A percentile compares a stretch with the other conserved stretches of the same genome.
phyloP scores from a whole-genome alignment of 2,888 invertebrate genomes.

The Drosophila peninsularis region DNA sequence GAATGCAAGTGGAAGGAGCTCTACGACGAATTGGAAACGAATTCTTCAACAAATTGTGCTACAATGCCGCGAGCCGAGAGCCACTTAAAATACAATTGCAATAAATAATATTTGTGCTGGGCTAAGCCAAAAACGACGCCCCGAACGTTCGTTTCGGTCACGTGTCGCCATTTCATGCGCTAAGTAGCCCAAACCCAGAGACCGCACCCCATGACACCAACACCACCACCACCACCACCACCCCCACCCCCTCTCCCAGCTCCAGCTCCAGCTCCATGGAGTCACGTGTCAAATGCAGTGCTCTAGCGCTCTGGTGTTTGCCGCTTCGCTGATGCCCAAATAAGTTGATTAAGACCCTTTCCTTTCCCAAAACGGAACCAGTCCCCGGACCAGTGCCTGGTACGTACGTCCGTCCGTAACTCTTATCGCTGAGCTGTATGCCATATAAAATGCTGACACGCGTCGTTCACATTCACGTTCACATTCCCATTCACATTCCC shows the following conservation, averaged over 20 bases:
- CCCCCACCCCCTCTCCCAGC: background rate
- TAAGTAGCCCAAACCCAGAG: conserved; percentile 62
- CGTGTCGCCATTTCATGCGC: conserved; percentile 80
- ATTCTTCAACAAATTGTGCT: conserved; percentile 71
- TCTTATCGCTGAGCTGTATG: conserved; percentile 42
- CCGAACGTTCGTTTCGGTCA: conserved; percentile 58
- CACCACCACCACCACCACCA: too few relatives aligned
- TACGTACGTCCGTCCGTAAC: background rate
- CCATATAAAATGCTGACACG: conserved; percentile 83
- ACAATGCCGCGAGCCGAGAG: conserved; percentile 54
- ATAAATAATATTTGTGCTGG: conserved; percentile 81
- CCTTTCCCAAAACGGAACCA: background rate
- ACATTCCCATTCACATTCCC: conserved; percentile 17
- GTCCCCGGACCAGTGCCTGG: conserved; percentile 7
- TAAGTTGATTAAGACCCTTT: conserved; percentile 71
- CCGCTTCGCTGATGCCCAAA: conserved; percentile 66
- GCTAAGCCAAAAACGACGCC: conserved; percentile 72
- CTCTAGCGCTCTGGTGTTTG: conserved; percentile 36
- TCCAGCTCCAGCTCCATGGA: conserved; percentile 4
- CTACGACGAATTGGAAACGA: conserved; percentile 11
- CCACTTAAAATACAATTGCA: conserved; percentile 82
- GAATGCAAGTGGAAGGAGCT: conserved; percentile 32
- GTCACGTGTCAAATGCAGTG: conserved; percentile 70
- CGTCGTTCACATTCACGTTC: conserved; percentile 41
- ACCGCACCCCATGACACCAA: background rate